Percentiles rank a stretch among this genome's conserved stretches.
These are phyloP conservation scores for Pharmacophagus antenor DNA, from an alignment of 2,888 invertebrate genomes.

Conservation along the genomic window DNA sequence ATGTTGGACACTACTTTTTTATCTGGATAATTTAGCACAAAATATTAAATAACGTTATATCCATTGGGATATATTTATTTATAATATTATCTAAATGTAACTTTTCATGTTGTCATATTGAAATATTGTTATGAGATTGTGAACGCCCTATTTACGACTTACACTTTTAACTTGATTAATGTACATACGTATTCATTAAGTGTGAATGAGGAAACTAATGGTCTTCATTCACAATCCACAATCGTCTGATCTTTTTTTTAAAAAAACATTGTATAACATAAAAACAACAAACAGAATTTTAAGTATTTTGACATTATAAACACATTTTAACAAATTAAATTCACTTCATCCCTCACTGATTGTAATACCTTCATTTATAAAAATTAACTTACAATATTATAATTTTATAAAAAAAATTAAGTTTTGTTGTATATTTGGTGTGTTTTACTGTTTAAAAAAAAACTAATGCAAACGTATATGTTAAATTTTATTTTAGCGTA, in stretches of 20 bases:
- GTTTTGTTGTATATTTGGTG: too few species aligned
- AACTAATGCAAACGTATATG: too few species aligned
- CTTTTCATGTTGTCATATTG: not conserved
- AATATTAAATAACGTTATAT: not conserved
- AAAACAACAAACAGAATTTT: not conserved
- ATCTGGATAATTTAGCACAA: not conserved
- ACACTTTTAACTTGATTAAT: slow-evolving; percentile 12
- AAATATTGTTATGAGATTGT: not conserved
- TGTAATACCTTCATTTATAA: not conserved
- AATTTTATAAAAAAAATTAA: too few species aligned
- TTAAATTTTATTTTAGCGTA: too few species aligned
- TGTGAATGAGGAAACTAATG: slow-evolving; percentile 11
- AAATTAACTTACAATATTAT: not conserved
- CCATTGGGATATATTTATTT: not conserved
- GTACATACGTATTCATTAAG: slow-evolving; percentile 10
- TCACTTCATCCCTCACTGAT: too few species aligned
- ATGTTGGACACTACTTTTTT: not conserved
- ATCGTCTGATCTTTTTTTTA: not conserved
- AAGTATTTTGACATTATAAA: not conserved
- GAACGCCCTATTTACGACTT: slow-evolving; percentile 4
- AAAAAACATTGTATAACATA: not conserved
- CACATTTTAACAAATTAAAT: too few species aligned
- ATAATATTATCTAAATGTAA: too few species aligned
- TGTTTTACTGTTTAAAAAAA: too few species aligned
- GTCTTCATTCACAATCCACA: not conserved